Base-by-base conservation (phyloP, 2,113 vertebrate genomes). In the Lycaon pictus region DNA sequence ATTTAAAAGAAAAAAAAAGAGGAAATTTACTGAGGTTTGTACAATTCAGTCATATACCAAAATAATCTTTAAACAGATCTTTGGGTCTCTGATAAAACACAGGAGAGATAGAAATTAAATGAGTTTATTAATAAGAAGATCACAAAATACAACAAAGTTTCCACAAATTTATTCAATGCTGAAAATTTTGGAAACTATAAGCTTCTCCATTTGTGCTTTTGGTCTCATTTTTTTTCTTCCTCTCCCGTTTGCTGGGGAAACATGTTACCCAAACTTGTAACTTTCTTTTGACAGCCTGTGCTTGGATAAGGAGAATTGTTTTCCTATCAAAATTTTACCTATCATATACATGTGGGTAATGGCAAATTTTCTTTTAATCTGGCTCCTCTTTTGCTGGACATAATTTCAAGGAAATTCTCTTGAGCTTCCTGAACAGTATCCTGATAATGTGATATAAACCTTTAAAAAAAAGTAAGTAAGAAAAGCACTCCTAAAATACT, bases 351-450 rank as follows among this genome's bases (percentile, higher is more conserved):
- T 56, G 15, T 91, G 12, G 29, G 13, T 25, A 74, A 58, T 12
- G 79, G 55, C 60, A 93, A 35, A 77, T 32, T 88, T 96, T 91
- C 23, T 96, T 93, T 91, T 35, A 74, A 83, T 67, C 37, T 93
- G 53, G 22, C 12, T 96, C 91, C 37, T 93, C 7, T 92, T 81
- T 94, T 90, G 43, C 43, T 95, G 27, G 92, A 19, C 89, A 2
- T 96, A 93, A 60, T 90, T 97, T 96, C 53, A 85, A 71, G 15
- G 13, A 83, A 35, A 80, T 4, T 19, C 22, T 92, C 35, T 74
- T 90, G 88, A 84, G 12, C 11, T 94, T 81, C 65, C 62, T 83
- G 7, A 67, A 53, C 20, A 88, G 15, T 85, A 88, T 90, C 11
- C 43, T 77, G 11, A 56, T 74, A 63, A 89, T 93, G 27, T 27